Percentiles rank a stretch among this genome's conserved stretches.
phyloP scores from a whole-genome alignment of 1,140 invertebrate genomes.

The Palaemon carinicauda region DNA sequence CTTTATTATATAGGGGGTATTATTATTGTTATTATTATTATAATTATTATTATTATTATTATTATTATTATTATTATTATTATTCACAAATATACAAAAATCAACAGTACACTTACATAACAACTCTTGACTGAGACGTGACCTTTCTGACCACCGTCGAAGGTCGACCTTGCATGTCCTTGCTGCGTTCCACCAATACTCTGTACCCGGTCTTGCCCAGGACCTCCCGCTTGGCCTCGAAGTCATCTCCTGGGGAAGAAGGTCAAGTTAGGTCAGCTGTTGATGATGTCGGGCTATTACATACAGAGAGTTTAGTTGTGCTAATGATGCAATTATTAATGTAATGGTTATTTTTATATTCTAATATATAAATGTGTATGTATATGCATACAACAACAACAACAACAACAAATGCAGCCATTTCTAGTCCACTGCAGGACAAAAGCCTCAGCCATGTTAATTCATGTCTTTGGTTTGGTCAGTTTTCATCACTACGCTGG shows the following conservation, averaged over 20 bases:
- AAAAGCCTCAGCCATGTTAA: too few relatives aligned
- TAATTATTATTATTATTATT: neutral
- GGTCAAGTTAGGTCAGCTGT: too few relatives aligned
- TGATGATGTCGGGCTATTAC: neutral
- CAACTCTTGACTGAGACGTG: slow-evolving; percentile 37
- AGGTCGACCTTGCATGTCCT: slow-evolving; percentile 32
- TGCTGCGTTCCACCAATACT: slow-evolving; percentile 37
- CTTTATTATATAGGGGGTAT: too few relatives aligned
- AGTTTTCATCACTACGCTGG: too few relatives aligned
- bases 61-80: neutral
- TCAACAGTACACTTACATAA: slow-evolving; percentile 49
- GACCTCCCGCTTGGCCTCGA: slow-evolving; percentile 29
- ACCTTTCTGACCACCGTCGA: slow-evolving; percentile 51
- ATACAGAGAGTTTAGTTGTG: neutral
- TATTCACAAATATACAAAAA: too few relatives aligned
- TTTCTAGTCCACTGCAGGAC: too few relatives aligned
- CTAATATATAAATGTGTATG: too few relatives aligned
- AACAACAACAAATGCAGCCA: too few relatives aligned
- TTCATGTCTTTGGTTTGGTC: too few relatives aligned
- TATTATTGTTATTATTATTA: neutral
- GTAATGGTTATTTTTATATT: too few relatives aligned
- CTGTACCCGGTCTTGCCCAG: slow-evolving; percentile 34
- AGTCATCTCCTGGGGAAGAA: slow-evolving; percentile 18
- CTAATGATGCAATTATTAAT: too few relatives aligned
- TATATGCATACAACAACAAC: too few relatives aligned